phyloP scores from a whole-genome alignment of 1,140 invertebrate species.

The Babylonia areolata region DNA sequence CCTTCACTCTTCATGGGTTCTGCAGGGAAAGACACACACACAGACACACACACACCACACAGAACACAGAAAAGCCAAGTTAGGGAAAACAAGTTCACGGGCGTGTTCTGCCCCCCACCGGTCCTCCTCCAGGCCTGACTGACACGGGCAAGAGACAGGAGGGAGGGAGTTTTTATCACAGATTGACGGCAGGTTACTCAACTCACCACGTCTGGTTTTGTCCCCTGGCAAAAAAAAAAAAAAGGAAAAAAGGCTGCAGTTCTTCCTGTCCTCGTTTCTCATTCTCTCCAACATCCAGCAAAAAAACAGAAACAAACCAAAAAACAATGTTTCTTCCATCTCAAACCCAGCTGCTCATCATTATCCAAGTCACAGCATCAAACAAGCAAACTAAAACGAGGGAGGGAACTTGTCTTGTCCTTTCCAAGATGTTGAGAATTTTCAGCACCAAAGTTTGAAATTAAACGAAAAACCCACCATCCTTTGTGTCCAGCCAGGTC shows the following conservation, averaged over 20 bases:
- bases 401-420: background rate
- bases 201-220: background rate
- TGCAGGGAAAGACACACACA: no score
- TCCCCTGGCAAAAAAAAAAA: background rate
- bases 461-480: background rate
- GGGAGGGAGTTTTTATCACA: slow-evolving; percentile 23
- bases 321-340: background rate
- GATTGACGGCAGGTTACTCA: background rate
- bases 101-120: no score
- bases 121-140: no score
- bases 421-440: background rate
- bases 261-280: background rate
- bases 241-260: no score
- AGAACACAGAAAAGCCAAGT: no score
- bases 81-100: no score
- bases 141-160: no score
- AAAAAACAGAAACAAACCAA: no score
- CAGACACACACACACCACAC: no score
- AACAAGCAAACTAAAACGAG: background rate
- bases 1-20: no score
- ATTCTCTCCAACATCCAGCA: background rate
- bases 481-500: background rate
- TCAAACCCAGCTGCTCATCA: background rate
- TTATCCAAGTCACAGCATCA: background rate
- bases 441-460: slow-evolving; percentile 4